Conservation (phyloP, 2,888 invertebrate genomes). For the Amblyteles armatorius region DNA sequence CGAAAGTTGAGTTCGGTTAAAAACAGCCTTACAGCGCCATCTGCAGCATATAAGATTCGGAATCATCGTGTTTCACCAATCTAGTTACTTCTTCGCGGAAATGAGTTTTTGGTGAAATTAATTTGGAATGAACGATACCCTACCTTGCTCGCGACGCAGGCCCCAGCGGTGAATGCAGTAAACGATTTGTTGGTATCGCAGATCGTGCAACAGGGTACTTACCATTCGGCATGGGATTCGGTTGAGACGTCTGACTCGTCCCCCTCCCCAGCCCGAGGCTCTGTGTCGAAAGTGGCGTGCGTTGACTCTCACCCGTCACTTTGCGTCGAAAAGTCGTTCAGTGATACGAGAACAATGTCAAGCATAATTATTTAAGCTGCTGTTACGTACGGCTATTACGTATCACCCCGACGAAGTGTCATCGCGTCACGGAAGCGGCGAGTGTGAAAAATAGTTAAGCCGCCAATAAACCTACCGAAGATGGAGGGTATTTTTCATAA, state of each 20-base stretch:
- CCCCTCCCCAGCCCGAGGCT: conserved; percentile 1
- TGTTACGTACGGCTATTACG: neutral
- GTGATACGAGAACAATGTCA: conserved; percentile 48
- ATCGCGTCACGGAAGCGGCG: neutral
- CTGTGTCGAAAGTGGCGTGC: conserved; percentile 38
- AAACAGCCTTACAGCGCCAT: no score
- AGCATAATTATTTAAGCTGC: conserved; percentile 31
- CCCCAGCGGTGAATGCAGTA: neutral
- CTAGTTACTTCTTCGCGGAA: neutral
- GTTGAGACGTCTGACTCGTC: conserved; percentile 12
- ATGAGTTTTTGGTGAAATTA: neutral
- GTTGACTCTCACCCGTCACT: conserved; percentile 40
- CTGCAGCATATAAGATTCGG: no score
- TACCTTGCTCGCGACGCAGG: neutral
- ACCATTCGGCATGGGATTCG: conserved; percentile 50
- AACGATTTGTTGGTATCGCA: conserved; percentile 34
- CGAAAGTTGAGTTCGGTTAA: no score
- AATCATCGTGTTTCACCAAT: neutral
- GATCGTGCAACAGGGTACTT: conserved; percentile 52
- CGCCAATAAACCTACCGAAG: conserved; percentile 53
- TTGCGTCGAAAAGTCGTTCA: conserved; percentile 19
- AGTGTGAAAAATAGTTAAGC: neutral
- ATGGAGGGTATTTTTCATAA: conserved; percentile 82
- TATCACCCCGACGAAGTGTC: neutral
- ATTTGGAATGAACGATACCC: neutral